These are phyloP conservation scores for Laticauda colubrina DNA, from an alignment of 2,113 vertebrate genomes.

Conservation along the genomic window DNA sequence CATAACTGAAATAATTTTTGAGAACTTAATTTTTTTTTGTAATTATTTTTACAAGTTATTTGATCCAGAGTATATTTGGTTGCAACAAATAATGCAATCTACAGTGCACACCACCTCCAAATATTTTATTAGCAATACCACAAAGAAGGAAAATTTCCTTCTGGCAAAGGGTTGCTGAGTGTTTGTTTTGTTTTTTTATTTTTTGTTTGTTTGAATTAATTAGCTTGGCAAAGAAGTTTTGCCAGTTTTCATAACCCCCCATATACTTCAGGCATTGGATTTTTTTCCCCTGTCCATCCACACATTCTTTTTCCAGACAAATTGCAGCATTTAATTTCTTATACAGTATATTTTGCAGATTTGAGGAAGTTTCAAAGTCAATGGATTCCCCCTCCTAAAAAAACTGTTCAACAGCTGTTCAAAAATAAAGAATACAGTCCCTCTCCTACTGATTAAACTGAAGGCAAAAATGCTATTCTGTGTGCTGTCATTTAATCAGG, in stretches of 20 bases:
- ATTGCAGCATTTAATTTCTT: background rate
- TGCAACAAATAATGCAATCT: background rate
- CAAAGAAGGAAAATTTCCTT: background rate
- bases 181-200: background rate
- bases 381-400: background rate
- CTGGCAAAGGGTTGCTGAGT: background rate
- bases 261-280: background rate
- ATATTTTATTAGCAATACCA: background rate
- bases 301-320: background rate
- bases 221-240: background rate
- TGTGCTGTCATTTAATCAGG: background rate
- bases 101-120: background rate
- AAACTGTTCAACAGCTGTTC: background rate
- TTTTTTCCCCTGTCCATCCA: background rate
- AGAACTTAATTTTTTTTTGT: background rate
- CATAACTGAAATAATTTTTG: background rate
- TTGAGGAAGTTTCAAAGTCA: background rate
- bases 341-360: background rate
- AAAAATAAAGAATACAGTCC: slow-evolving; percentile 39
- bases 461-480: background rate
- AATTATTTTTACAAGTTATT: background rate
- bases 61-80: background rate
- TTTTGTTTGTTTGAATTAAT: background rate
- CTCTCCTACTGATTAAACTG: slow-evolving; percentile 54
- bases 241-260: background rate